Percentiles rank a stretch among this genome's conserved stretches.
phyloP scores from a whole-genome alignment of 2,113 vertebrate genomes.

The Mirounga angustirostris region DNA sequence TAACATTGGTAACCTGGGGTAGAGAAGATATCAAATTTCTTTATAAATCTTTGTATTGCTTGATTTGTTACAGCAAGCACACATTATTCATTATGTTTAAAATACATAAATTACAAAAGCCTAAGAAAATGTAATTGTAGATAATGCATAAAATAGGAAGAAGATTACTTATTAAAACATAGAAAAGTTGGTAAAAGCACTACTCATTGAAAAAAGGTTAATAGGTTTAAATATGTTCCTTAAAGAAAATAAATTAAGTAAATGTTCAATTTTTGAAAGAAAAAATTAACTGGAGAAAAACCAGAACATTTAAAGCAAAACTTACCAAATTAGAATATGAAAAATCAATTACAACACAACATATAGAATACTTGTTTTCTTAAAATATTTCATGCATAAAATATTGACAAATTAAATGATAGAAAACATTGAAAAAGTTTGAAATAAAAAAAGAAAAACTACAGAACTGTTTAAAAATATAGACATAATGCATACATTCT shows the following conservation, averaged over 20 bases:
- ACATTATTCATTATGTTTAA: conserved; percentile 18
- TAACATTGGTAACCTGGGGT: background rate
- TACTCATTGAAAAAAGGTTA: background rate
- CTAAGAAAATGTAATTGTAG: background rate
- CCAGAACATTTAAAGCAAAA: background rate
- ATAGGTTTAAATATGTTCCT: background rate
- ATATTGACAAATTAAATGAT: background rate
- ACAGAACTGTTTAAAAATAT: background rate
- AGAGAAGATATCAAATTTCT: background rate
- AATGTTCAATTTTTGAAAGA: conserved; percentile 1
- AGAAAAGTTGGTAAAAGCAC: background rate
- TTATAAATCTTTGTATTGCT: background rate
- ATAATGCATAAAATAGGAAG: conserved; percentile 27
- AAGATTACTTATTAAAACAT: background rate
- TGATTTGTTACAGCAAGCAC: background rate
- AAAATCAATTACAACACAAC: background rate
- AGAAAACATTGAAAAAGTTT: conserved; percentile 34
- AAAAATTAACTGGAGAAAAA: background rate
- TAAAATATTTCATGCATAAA: background rate
- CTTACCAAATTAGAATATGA: background rate
- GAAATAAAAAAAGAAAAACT: background rate
- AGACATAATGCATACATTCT: background rate
- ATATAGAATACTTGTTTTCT: background rate
- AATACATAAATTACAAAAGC: background rate
- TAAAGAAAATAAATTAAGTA: background rate